A percentile compares a stretch with the other conserved stretches of the same genome.
phyloP scores from a whole-genome alignment of 2,113 vertebrate species.

The Bufo bufo region DNA sequence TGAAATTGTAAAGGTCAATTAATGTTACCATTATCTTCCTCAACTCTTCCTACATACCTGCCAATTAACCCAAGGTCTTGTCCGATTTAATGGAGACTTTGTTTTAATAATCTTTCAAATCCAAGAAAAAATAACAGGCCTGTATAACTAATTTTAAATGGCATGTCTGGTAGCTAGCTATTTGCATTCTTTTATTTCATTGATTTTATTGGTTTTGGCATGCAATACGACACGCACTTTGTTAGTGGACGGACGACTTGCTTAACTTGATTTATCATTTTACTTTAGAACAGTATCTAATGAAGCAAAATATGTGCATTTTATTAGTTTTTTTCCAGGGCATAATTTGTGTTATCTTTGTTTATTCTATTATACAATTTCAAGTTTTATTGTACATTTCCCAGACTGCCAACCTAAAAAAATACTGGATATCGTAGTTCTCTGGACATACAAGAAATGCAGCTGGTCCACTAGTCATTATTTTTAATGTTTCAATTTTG shows the following conservation, averaged over 20 bases:
- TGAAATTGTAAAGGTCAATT: conserved; percentile 54
- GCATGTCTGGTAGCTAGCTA: conserved; percentile 16
- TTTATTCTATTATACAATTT: not conserved
- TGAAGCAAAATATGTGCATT: not conserved
- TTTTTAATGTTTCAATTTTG: too few species aligned
- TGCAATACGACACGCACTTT: conserved; percentile 5
- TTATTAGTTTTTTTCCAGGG: not conserved
- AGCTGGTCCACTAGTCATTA: too few species aligned
- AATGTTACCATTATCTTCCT: conserved; percentile 53
- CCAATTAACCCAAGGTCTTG: conserved; percentile 57
- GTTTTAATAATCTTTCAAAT: conserved; percentile 51
- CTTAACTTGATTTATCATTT: not conserved
- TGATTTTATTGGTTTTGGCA: conserved; percentile 40
- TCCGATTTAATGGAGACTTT: conserved; percentile 42
- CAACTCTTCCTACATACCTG: conserved; percentile 48
- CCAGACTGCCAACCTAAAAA: not conserved
- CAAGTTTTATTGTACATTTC: not conserved
- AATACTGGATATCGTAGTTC: not conserved
- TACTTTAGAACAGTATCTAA: not conserved
- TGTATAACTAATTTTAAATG: conserved; percentile 32
- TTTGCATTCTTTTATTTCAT: conserved; percentile 14
- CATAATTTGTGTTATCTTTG: not conserved
- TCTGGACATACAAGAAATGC: too few species aligned
- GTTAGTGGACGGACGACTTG: too few species aligned
- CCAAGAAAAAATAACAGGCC: conserved; percentile 8